Conservation (phyloP, 2,888 invertebrate genomes). For the Apotomis betuletana region DNA sequence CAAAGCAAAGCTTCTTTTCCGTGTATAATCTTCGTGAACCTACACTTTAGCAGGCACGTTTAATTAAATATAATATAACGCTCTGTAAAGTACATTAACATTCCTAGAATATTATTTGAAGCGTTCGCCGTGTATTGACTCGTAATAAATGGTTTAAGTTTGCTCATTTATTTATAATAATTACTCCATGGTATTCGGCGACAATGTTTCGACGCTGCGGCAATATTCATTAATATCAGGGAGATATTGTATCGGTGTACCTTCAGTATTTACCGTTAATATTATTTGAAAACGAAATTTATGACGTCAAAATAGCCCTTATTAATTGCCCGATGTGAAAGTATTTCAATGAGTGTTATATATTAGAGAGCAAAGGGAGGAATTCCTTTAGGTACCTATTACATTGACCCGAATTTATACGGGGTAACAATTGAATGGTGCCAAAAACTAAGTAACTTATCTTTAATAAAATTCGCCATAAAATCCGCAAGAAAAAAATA, state of each 20-base stretch:
- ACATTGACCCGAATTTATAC: too few relatives aligned
- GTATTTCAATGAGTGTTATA: slow-evolving; percentile 21
- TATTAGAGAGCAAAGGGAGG: not conserved
- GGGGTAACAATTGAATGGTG: too few relatives aligned
- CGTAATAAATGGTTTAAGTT: slow-evolving; percentile 60
- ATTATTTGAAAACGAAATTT: slow-evolving; percentile 39
- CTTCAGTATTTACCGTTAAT: slow-evolving; percentile 36
- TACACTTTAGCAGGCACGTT: too few relatives aligned
- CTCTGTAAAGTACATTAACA: slow-evolving; percentile 28
- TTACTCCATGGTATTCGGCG: slow-evolving; percentile 66
- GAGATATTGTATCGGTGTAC: slow-evolving; percentile 40
- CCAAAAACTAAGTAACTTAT: too few relatives aligned
- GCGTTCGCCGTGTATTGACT: slow-evolving; percentile 56
- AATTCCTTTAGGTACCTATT: not conserved
- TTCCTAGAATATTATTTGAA: slow-evolving; percentile 45
- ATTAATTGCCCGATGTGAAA: slow-evolving; percentile 27
- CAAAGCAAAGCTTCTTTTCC: too few relatives aligned
- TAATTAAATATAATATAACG: not conserved
- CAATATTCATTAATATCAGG: slow-evolving; percentile 51
- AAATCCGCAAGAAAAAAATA: too few relatives aligned
- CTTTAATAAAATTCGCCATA: too few relatives aligned
- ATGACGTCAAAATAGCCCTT: slow-evolving; percentile 31
- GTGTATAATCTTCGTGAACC: too few relatives aligned
- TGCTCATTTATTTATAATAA: slow-evolving; percentile 72
- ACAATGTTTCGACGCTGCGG: slow-evolving; percentile 63